Evolutionary conservation across 2,797 vertebrate genomes (phyloP).

Genomic region (Pangasius krempfi): DNA sequence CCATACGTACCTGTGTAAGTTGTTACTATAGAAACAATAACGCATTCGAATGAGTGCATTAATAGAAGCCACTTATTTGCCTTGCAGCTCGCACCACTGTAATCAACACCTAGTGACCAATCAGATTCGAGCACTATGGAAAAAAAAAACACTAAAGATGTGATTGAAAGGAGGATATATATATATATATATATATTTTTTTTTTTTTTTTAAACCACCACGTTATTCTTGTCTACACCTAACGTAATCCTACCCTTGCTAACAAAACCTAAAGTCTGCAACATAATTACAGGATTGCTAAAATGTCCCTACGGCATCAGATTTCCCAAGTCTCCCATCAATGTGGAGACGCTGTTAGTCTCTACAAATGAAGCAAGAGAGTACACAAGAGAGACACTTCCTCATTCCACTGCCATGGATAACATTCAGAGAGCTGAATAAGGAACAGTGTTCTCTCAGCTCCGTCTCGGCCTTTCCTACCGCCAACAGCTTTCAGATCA

Average conservation of each 20-base stretch:
- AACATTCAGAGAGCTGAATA: not conserved
- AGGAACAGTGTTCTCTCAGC: not conserved
- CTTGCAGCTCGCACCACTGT: not conserved
- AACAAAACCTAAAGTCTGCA: not conserved
- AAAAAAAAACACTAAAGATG: not conserved
- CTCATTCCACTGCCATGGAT: slow-evolving; percentile 43
- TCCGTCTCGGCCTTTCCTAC: not conserved
- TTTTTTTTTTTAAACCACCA: not conserved
- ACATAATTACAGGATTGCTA: not conserved
- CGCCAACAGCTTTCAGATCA: slow-evolving; percentile 5
- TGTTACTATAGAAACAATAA: not conserved
- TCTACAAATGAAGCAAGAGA: slow-evolving; percentile 18
- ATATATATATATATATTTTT: too few relatives aligned
- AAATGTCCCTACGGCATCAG: slow-evolving; percentile 11
- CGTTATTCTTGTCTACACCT: not conserved
- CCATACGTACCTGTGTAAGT: not conserved
- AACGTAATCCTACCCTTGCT: not conserved
- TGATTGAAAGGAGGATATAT: not conserved
- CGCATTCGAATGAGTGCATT: not conserved
- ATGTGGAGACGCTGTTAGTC: not conserved
- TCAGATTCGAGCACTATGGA: not conserved
- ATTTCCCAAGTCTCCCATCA: slow-evolving; percentile 19
- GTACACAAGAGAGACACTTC: slow-evolving; percentile 28
- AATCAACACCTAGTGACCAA: not conserved
- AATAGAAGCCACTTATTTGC: not conserved